Evolutionary conservation across 2,888 invertebrate genomes (phyloP).

Genomic region (Punctoribates punctum): DNA sequence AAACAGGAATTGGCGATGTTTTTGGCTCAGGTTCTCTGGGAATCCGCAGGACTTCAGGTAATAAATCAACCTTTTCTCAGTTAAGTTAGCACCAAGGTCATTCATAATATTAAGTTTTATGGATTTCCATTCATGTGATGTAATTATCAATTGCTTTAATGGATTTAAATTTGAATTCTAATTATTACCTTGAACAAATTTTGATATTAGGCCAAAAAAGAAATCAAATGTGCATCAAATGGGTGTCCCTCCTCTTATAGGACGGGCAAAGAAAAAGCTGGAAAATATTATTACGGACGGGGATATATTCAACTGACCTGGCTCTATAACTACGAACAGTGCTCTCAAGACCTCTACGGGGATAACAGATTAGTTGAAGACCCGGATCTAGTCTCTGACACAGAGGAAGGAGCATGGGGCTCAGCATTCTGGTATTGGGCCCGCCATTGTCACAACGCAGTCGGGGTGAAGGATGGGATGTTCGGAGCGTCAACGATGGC

Average conservation of each 20-base stretch:
- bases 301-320: slow-evolving; percentile 41
- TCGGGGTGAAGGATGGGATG: slow-evolving; percentile 24
- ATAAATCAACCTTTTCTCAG: not conserved
- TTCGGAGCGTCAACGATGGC: slow-evolving; percentile 38
- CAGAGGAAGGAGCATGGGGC: slow-evolving; percentile 40
- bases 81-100: too few species aligned
- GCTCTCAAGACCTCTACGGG: slow-evolving; percentile 47
- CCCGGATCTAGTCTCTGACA: slow-evolving; percentile 39
- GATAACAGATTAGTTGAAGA: slow-evolving; percentile 38
- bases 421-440: slow-evolving; percentile 42
- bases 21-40: slow-evolving; percentile 41
- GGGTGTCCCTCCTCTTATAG: slow-evolving; percentile 29
- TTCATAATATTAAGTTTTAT: not conserved
- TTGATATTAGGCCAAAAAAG: slow-evolving; percentile 34
- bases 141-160: too few species aligned
- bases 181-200: too few species aligned
- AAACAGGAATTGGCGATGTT: slow-evolving; percentile 41
- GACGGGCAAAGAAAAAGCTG: slow-evolving; percentile 16
- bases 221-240: slow-evolving; percentile 31
- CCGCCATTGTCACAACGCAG: slow-evolving; percentile 19
- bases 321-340: slow-evolving; percentile 39
- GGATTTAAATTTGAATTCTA: too few species aligned
- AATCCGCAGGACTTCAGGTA: slow-evolving; percentile 41
- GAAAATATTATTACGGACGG: slow-evolving; percentile 37
- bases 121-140: not conserved